Evolutionary conservation across 2,113 vertebrate species (phyloP), one percentile per base, ranked within the genome.

Genomic region (Prunella himalayana): DNA sequence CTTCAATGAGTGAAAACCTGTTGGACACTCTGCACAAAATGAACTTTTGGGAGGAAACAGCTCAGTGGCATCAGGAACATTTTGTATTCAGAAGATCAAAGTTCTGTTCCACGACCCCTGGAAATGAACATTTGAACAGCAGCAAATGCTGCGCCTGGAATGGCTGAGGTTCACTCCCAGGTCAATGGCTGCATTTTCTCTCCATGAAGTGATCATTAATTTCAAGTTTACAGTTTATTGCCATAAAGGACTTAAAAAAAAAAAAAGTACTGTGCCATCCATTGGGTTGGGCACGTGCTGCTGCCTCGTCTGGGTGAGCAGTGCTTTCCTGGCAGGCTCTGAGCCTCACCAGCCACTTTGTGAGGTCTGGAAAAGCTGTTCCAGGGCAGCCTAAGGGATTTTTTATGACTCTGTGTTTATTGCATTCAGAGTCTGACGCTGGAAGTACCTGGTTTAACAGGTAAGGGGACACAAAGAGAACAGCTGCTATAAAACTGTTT

Each of bases 161-260:
- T 15, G 91, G 70, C 81, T 91, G 53, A 76, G 65, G 91, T 85
- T 95, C 96, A 97, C 90, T 9, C 87, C 91, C 68, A 84, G 95
- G 90, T 96, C 94, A 95, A 76, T 45, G 80, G 68, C 59, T 53
- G 24, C 93, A 59, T 94, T 96, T 95, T 60, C 87, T 90, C 73
- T 61, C 87, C 59, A 25, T 41, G 42, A 91, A 85, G 63, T 8
- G 47, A 56, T 80, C 89, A 63, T 93, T 95, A 92, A 94, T 93
- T 95, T 82, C 51, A 30, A 90, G 70, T 81, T 82, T 60, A 66
- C 2, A 0, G 50, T 83, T 96, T 92, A 86, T 81, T 70, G 82
- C 94, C 3, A 8, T 31, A 82, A 93, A 90, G 28, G 37, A 72
- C 30, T 47, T 23, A 7, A 14, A 37, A 30, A 37, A 50, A 50